phyloP scores from a whole-genome alignment of 2,797 vertebrate species.

The Sebastes itinus region DNA sequence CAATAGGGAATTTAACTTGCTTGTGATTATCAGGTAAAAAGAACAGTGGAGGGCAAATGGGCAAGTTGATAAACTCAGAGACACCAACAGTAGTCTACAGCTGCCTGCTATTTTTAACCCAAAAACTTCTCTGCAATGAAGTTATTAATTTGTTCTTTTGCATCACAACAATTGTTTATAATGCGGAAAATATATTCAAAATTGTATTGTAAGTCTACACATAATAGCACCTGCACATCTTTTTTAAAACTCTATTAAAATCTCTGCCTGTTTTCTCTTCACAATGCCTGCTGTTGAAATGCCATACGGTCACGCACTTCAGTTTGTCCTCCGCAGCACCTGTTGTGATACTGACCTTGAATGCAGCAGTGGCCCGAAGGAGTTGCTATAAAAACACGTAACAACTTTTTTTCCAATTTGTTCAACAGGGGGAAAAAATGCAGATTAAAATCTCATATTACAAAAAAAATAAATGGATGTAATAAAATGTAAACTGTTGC shows the following conservation, averaged over 20 bases:
- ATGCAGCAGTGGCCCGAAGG: conserved; percentile 50
- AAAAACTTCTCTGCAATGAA: conserved; percentile 34
- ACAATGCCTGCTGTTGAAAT: conserved; percentile 47
- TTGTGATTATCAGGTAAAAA: background rate
- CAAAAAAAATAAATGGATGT: background rate
- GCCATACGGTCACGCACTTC: conserved; percentile 46
- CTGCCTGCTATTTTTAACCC: conserved; percentile 84
- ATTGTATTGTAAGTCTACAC: background rate
- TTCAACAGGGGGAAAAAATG: background rate
- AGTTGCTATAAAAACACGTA: conserved; percentile 10
- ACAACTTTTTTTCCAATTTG: background rate
- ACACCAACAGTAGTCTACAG: conserved; percentile 66
- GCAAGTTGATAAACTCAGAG: conserved; percentile 47
- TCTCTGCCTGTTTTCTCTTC: background rate
- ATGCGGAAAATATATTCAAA: background rate
- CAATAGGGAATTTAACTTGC: background rate
- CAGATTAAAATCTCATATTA: conserved; percentile 5
- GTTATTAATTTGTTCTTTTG: background rate
- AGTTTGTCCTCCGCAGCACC: conserved; percentile 67
- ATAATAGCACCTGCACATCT: background rate
- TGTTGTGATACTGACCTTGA: conserved; percentile 87
- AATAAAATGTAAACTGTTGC: conserved; percentile 21
- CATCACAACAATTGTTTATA: background rate
- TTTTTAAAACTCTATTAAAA: background rate
- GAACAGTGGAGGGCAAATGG: conserved; percentile 26